phyloP scores from a whole-genome alignment of 1,140 invertebrate species.

The Lepidurus arcticus region DNA sequence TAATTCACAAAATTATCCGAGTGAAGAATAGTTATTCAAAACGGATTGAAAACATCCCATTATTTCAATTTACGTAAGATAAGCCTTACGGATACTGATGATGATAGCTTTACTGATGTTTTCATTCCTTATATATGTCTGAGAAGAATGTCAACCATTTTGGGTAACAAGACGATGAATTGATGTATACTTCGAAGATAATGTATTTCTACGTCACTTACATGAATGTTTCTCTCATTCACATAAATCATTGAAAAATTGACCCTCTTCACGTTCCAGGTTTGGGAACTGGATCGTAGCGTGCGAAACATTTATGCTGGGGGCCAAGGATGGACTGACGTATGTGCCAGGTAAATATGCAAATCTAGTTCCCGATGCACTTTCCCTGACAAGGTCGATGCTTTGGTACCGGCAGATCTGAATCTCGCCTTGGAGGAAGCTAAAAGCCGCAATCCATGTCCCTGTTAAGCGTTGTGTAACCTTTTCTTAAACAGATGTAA shows the following conservation, averaged over 20 bases:
- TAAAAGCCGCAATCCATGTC: neutral
- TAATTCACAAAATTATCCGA: constrained; percentile 7
- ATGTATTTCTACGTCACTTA: too few relatives aligned
- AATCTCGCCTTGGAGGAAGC: neutral
- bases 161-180: too few relatives aligned
- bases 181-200: too few relatives aligned
- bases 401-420: neutral
- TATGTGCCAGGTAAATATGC: constrained; percentile 47
- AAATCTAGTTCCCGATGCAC: neutral
- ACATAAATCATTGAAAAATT: neutral
- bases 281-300: constrained; percentile 44
- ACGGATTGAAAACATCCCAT: neutral
- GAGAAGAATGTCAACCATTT: too few relatives aligned
- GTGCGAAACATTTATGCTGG: constrained; percentile 43
- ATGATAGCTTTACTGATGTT: too few relatives aligned
- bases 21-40: neutral
- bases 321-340: constrained; percentile 46
- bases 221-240: neutral
- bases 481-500: neutral
- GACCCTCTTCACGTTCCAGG: constrained; percentile 40
- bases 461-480: neutral
- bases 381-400: constrained; percentile 24
- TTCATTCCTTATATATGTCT: too few relatives aligned
- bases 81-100: too few relatives aligned
- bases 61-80: neutral